Conservation (phyloP, 1,140 invertebrate genomes). For the Ceratina japonica region DNA sequence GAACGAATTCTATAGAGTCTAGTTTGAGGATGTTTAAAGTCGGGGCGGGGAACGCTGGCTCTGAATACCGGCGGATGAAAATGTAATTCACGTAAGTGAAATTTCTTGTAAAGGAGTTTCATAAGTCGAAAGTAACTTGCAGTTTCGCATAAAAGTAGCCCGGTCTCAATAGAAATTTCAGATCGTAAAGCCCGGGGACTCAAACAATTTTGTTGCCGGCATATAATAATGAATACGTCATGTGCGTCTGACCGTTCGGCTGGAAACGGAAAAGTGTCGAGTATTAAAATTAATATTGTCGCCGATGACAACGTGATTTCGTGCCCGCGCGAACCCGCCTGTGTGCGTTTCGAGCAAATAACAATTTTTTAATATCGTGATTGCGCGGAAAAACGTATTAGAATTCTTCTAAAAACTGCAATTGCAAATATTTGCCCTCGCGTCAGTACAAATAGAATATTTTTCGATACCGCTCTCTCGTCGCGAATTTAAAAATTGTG, state of each 20-base stretch:
- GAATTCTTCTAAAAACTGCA: too few relatives aligned
- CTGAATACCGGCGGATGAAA: slow-evolving; percentile 3
- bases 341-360: too few relatives aligned
- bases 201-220: neutral
- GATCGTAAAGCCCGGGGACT: neutral
- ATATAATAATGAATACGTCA: neutral
- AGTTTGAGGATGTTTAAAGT: slow-evolving; percentile 6
- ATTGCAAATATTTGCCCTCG: too few relatives aligned
- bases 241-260: too few relatives aligned
- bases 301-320: neutral
- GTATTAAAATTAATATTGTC: neutral
- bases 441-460: too few relatives aligned
- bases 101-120: slow-evolving; percentile 16
- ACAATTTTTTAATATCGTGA: too few relatives aligned
- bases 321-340: neutral
- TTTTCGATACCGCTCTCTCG: too few relatives aligned
- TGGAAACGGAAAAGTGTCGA: neutral
- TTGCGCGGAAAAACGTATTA: too few relatives aligned
- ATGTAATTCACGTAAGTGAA: slow-evolving; percentile 34
- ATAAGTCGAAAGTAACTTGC: slow-evolving; percentile 28
- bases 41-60: neutral
- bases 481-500: too few relatives aligned
- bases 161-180: slow-evolving; percentile 24
- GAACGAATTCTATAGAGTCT: neutral
- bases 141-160: slow-evolving; percentile 8